Conservation (phyloP, 1,140 invertebrate genomes). For the Halictus rubicundus region DNA sequence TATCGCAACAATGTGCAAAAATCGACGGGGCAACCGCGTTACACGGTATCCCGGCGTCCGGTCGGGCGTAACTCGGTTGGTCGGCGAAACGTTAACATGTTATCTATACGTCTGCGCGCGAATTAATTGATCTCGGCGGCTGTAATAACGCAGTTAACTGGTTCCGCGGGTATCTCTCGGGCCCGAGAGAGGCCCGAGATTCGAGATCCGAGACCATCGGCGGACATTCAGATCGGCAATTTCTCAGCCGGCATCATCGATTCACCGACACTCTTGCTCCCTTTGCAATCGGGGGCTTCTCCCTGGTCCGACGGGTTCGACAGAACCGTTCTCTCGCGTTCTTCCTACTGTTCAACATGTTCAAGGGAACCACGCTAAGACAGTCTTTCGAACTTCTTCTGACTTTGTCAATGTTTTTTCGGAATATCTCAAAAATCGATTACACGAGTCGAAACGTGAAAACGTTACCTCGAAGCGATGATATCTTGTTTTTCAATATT, state of each 20-base stretch:
- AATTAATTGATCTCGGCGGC: constrained; percentile 3
- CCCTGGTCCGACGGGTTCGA: no score
- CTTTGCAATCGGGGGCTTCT: no score
- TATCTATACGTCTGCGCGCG: not conserved
- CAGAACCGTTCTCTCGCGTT: no score
- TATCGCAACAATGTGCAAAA: not conserved
- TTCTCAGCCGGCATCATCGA: not conserved
- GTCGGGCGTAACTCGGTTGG: not conserved
- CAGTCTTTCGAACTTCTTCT: no score
- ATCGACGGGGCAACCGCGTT: not conserved
- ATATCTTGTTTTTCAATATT: no score
- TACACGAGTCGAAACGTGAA: no score
- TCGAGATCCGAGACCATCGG: not conserved
- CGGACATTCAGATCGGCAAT: not conserved
- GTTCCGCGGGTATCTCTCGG: constrained; percentile 1
- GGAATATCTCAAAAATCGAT: no score
- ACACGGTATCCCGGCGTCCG: not conserved
- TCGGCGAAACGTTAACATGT: constrained; percentile 2
- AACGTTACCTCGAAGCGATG: no score
- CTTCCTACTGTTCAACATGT: no score
- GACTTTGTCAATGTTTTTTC: no score
- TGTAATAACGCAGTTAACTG: constrained; percentile 10
- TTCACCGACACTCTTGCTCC: not conserved
- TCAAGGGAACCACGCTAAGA: no score
- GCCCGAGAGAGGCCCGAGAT: not conserved